Conservation (phyloP, 2,888 invertebrate genomes). For the Trichopoda pennipes region DNA sequence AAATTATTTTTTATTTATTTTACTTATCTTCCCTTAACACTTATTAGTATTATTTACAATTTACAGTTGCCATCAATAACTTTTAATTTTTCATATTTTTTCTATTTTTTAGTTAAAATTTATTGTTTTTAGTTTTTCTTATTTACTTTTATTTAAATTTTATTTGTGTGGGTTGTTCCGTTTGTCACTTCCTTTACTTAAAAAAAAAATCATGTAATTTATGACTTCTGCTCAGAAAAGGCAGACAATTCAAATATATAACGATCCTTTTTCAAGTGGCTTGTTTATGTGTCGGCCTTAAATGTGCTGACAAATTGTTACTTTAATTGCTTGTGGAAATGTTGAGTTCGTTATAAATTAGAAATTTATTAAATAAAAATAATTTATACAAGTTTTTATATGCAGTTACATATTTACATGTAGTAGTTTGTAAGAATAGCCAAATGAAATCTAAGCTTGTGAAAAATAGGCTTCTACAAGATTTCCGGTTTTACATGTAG, state of each 20-base stretch:
- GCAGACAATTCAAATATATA: neutral
- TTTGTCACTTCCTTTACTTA: slow-evolving; percentile 52
- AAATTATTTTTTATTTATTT: too few relatives aligned
- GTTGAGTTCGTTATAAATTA: neutral
- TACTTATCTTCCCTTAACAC: too few relatives aligned
- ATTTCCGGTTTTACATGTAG: too few relatives aligned
- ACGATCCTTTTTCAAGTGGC: slow-evolving; percentile 40
- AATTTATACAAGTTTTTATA: too few relatives aligned
- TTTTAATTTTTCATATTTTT: slow-evolving; percentile 48
- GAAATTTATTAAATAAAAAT: neutral
- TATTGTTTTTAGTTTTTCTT: neutral
- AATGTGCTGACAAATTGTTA: slow-evolving; percentile 58
- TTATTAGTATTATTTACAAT: slow-evolving; percentile 1
- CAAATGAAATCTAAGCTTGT: too few relatives aligned
- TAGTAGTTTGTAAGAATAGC: too few relatives aligned
- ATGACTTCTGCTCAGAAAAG: slow-evolving; percentile 19
- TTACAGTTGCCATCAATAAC: slow-evolving; percentile 34
- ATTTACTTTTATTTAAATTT: slow-evolving; percentile 23
- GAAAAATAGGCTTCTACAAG: too few relatives aligned
- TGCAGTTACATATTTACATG: too few relatives aligned
- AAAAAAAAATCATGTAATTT: slow-evolving; percentile 38
- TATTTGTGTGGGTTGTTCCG: slow-evolving; percentile 55
- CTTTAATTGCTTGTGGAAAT: slow-evolving; percentile 20
- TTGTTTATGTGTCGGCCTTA: slow-evolving; percentile 9
- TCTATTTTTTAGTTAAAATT: slow-evolving; percentile 10